Percentiles rank a stretch among this genome's conserved stretches.
Conservation (phyloP, 2,888 invertebrate species). For the Teleiodes luculella region DNA sequence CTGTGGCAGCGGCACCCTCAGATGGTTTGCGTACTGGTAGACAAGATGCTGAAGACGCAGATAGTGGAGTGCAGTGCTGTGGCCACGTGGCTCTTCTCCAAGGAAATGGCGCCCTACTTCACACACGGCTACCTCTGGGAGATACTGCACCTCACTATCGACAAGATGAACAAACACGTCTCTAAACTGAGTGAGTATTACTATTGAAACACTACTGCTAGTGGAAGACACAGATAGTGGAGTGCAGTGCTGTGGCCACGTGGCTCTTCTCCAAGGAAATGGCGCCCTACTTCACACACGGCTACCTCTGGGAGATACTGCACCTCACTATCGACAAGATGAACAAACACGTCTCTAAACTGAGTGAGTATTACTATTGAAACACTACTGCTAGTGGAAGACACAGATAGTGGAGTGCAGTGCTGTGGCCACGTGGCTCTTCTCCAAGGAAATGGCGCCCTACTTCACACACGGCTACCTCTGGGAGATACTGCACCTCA, state of each 20-base stretch:
- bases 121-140: constrained; percentile 98
- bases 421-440: constrained; percentile 98
- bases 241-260: constrained; percentile 97
- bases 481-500: constrained; percentile 97
- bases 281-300: constrained; percentile 93
- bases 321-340: constrained; percentile 97
- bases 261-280: constrained; percentile 97
- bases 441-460: constrained; percentile 91
- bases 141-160: constrained; percentile 95
- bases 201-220: neutral
- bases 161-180: constrained; percentile 98
- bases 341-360: constrained; percentile 94
- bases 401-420: constrained; percentile 98
- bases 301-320: constrained; percentile 97
- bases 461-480: constrained; percentile 96
- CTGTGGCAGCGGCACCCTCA: constrained; percentile 98
- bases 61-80: constrained; percentile 98
- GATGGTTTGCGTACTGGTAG: constrained; percentile 97
- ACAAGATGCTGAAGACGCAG: constrained; percentile 98
- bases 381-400: constrained; percentile 72
- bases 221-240: constrained; percentile 96
- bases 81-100: constrained; percentile 98
- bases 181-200: constrained; percentile 83
- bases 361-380: constrained; percentile 75
- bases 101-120: constrained; percentile 91